phyloP scores from a whole-genome alignment of 2,797 vertebrate genomes.

The Neopelma chrysocephalum region DNA sequence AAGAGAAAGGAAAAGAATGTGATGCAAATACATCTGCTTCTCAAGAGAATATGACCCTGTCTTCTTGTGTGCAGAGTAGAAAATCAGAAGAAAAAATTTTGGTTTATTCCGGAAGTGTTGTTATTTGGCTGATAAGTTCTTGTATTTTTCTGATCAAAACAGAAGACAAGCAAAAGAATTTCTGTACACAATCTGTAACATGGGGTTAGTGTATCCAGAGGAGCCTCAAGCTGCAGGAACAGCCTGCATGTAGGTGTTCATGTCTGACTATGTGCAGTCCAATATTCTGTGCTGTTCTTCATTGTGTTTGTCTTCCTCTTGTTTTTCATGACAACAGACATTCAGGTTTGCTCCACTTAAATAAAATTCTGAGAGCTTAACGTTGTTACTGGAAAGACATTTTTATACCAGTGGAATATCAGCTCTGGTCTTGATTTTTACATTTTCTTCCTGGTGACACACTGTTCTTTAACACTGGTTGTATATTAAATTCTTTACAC shows the following conservation, averaged over 20 bases:
- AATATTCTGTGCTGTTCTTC: not conserved
- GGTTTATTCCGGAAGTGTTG: not conserved
- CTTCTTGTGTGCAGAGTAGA: not conserved
- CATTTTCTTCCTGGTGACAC: not conserved
- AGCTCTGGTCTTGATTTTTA: not conserved
- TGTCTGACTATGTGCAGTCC: not conserved
- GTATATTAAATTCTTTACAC: not conserved
- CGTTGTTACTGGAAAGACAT: not conserved
- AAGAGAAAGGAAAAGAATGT: slow-evolving; percentile 30
- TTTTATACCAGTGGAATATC: not conserved
- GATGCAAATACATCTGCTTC: not conserved
- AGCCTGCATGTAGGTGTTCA: rapidly evolving
- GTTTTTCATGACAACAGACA: not conserved
- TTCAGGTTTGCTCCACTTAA: not conserved
- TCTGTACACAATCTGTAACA: not conserved
- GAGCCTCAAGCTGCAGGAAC: not conserved
- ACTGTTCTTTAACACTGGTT: not conserved
- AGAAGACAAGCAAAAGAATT: not conserved
- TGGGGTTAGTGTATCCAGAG: not conserved
- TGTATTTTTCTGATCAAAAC: not conserved
- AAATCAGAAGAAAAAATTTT: not conserved
- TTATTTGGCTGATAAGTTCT: not conserved
- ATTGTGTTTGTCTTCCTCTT: not conserved
- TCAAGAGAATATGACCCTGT: not conserved
- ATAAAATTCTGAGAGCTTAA: not conserved